Percentiles rank a stretch among this genome's conserved stretches.
Evolutionary conservation across 2,888 invertebrate species (phyloP).

Genomic region (Troglohyphantes excavatus): DNA sequence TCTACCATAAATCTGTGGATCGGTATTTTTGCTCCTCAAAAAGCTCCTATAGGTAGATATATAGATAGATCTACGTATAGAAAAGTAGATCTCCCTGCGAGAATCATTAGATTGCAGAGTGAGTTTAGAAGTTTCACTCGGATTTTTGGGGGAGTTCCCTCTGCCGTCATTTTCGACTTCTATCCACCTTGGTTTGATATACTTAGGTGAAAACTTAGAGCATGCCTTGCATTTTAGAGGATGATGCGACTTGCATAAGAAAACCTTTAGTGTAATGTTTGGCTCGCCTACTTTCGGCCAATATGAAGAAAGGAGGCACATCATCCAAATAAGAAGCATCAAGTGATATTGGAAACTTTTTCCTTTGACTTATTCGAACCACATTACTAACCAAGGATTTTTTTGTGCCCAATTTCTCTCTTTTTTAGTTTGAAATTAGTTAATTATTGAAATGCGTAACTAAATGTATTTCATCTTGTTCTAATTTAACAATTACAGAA

Average conservation of each 20-base stretch:
- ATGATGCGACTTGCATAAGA: constrained; percentile 76
- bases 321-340: constrained; percentile 76
- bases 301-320: constrained; percentile 49
- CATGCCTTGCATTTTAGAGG: constrained; percentile 74
- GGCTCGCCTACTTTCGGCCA: constrained; percentile 62
- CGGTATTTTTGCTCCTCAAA: constrained; percentile 53
- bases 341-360: constrained; percentile 65
- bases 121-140: constrained; percentile 71
- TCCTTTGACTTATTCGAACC: background rate
- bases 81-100: constrained; percentile 75
- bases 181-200: constrained; percentile 63
- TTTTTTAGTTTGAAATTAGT: too few relatives aligned
- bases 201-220: constrained; percentile 61
- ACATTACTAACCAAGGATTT: background rate
- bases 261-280: constrained; percentile 77
- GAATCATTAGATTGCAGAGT: constrained; percentile 77
- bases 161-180: constrained; percentile 47
- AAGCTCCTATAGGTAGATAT: constrained; percentile 77
- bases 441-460: too few relatives aligned
- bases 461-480: too few relatives aligned
- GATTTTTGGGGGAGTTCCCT: constrained; percentile 66
- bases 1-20: constrained; percentile 69
- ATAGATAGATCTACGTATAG: constrained; percentile 63
- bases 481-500: too few relatives aligned
- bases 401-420: too few relatives aligned